Evolutionary conservation across 2,888 invertebrate genomes (phyloP), one percentile per base, ranked within the genome.

Genomic region (Cheilosia scutellata): DNA sequence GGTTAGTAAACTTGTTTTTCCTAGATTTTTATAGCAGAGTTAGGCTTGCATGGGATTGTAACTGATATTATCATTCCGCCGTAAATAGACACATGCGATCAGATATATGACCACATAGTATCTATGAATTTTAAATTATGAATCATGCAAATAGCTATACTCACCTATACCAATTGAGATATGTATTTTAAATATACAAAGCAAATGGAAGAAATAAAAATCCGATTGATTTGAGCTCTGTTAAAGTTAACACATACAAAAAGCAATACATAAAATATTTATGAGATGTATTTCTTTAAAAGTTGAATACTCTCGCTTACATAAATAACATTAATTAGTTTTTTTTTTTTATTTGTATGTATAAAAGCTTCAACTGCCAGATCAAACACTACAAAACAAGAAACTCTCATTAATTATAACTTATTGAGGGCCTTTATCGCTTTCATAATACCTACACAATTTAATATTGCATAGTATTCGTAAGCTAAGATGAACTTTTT

Each of bases 11-110:
- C 75, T 25, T 25, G 65, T 75, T 75, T 75, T 51, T 42, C 29
- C 13, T 70, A 44, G 6, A 25, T 27, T 40, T 51, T 16, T 29
- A 37, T 65, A 16, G 2, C 16, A 20, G 40, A 66, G 40, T 57
- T 25, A 58, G 75, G 58, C 47, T 57, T 33, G 57, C 1, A 20
- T 25, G 5, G 27, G 55, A 65, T 55, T 37, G 29, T 42, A 44
- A 4, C n/a, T 4, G 63, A 31, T n/a, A 62, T 74, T 63, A 20
- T 37, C 65, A 58, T 40, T 66, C n/a, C 57, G n/a, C 49, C 49
- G 57, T 66, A 40, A 74, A 57, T 49, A 58, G 49, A 58, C 49
- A 66, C 65, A 75, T 65, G 55, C 75, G 47, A 57, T 57, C 65
- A 75, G 65, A 75, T 75, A 65, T 65, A 63, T 49, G 55, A 63